A percentile compares a stretch with the other conserved stretches of the same genome.
Conservation (phyloP, 1,140 invertebrate genomes). For the Tachypleus tridentatus region DNA sequence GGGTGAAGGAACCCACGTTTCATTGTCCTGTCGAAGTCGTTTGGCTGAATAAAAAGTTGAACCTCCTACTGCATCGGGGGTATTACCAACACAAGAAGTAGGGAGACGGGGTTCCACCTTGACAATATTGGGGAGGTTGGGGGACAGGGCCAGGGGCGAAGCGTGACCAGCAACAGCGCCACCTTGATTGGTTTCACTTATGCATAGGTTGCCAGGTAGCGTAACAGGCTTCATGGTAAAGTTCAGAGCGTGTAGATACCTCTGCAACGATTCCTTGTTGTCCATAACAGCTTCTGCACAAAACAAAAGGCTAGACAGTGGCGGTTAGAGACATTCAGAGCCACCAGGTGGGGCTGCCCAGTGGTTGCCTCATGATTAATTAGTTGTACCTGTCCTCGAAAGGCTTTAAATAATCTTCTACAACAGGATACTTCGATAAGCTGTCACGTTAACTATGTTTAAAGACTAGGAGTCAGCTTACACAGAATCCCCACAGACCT, state of each 20-base stretch:
- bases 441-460: too few species aligned
- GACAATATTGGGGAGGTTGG: conserved; percentile 15
- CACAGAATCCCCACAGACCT: too few species aligned
- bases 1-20: conserved; percentile 30
- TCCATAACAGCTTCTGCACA: too few species aligned
- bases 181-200: not conserved
- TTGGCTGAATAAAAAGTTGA: conserved; percentile 38
- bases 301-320: too few species aligned
- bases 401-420: too few species aligned
- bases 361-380: not conserved
- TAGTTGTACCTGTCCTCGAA: too few species aligned
- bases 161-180: conserved; percentile 10
- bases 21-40: conserved; percentile 31
- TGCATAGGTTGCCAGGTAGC: too few species aligned
- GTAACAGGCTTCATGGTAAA: too few species aligned
- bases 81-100: conserved; percentile 36
- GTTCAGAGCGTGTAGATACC: too few species aligned
- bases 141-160: conserved; percentile 14
- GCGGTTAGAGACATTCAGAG: not conserved
- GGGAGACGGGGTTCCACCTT: conserved; percentile 26
- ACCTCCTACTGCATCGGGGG: conserved; percentile 44
- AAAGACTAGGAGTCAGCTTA: too few species aligned
- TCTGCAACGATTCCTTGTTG: too few species aligned
- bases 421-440: too few species aligned
- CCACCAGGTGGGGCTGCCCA: not conserved